These are phyloP conservation scores for Chionomys nivalis DNA, from an alignment of 2,113 vertebrate genomes.

Conservation along the genomic window DNA sequence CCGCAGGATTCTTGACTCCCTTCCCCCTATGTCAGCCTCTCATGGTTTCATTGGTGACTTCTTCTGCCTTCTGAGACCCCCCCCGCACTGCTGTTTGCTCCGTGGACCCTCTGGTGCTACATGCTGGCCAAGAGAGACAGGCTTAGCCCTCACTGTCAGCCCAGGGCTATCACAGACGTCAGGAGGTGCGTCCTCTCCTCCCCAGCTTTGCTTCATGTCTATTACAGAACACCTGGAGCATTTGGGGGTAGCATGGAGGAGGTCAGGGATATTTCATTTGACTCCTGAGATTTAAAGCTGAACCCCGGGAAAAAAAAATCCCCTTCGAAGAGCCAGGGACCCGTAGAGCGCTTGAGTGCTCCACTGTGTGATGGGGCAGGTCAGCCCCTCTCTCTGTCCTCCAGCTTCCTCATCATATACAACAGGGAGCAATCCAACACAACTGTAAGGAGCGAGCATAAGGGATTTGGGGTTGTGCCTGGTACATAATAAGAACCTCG, in stretches of 20 bases:
- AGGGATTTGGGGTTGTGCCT: background rate
- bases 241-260: background rate
- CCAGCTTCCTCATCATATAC: background rate
- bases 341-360: background rate
- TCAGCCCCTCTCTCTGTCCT: background rate
- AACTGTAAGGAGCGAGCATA: background rate
- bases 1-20: background rate
- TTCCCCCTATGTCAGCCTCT: background rate
- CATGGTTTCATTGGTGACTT: background rate
- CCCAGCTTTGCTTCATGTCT: background rate
- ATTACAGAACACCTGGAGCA: background rate
- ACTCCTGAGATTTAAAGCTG: background rate
- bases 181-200: background rate
- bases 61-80: background rate
- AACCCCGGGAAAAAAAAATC: background rate
- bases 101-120: background rate
- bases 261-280: background rate
- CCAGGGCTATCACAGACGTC: background rate
- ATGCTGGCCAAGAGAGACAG: background rate
- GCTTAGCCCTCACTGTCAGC: background rate
- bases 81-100: background rate
- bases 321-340: background rate
- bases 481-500: background rate
- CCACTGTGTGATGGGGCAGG: background rate
- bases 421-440: background rate